Conservation (phyloP, 2,113 vertebrate species). For the Podarcis cretensis region DNA sequence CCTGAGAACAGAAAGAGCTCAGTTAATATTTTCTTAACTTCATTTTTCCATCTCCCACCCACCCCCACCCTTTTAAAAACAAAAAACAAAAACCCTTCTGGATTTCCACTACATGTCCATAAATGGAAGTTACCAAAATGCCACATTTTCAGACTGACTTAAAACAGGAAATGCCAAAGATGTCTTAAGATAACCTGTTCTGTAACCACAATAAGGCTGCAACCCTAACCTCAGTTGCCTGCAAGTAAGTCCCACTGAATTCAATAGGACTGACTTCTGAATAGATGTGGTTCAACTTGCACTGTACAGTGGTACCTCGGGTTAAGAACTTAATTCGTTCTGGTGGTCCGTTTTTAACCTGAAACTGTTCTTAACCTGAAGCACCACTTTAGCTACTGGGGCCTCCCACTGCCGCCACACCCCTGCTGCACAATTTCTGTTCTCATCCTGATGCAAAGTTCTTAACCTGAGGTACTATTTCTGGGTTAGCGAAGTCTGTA, state of each 20-base stretch:
- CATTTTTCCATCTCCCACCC: slow-evolving; percentile 69
- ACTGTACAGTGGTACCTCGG: neutral
- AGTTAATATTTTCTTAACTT: slow-evolving; percentile 73
- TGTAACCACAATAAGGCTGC: neutral
- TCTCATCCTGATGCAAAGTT: no score
- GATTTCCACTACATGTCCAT: slow-evolving; percentile 67
- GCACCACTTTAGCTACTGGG: no score
- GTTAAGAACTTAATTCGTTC: no score
- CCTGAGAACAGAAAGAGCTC: slow-evolving; percentile 68
- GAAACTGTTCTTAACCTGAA: no score
- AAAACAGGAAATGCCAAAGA: slow-evolving; percentile 72
- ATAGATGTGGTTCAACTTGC: neutral
- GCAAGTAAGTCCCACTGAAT: neutral
- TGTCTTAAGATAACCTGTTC: slow-evolving; percentile 70
- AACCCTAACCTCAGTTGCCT: neutral
- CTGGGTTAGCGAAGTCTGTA: no score
- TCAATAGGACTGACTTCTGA: neutral
- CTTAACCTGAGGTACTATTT: no score
- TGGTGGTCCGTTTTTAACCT: no score
- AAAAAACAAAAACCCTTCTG: slow-evolving; percentile 46
- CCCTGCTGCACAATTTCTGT: no score
- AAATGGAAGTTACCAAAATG: slow-evolving; percentile 72
- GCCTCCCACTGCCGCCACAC: no score
- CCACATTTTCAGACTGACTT: slow-evolving; percentile 67
- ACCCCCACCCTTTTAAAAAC: slow-evolving; percentile 22